Evolutionary conservation across 1,140 invertebrate species (phyloP).

Genomic region (Drosophila repletoides): DNA sequence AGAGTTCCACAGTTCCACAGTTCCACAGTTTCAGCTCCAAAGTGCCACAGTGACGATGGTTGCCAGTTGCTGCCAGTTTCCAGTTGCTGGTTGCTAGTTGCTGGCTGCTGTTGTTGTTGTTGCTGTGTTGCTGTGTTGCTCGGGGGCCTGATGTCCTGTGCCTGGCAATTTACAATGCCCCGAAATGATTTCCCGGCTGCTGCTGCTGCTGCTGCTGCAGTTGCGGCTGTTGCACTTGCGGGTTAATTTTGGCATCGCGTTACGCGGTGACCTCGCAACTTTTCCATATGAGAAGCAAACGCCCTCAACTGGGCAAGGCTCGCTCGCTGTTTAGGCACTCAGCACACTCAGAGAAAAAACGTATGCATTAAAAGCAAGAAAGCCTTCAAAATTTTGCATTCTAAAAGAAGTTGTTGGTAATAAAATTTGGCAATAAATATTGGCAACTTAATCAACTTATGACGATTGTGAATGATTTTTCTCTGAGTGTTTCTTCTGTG

Average conservation of each 20-base stretch:
- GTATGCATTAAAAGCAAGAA: too few relatives aligned
- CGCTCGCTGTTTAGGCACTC: constrained; percentile 31
- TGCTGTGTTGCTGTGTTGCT: constrained; percentile 2
- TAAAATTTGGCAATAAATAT: too few relatives aligned
- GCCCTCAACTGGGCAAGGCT: constrained; percentile 18
- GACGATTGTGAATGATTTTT: too few relatives aligned
- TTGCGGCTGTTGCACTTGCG: constrained; percentile 42
- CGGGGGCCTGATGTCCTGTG: constrained; percentile 44
- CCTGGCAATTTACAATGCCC: constrained; percentile 53
- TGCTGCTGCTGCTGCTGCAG: too few relatives aligned
- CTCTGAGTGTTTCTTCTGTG: background rate
- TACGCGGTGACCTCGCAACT: constrained; percentile 44
- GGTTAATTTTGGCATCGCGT: constrained; percentile 70
- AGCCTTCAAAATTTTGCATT: too few relatives aligned
- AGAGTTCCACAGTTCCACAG: too few relatives aligned
- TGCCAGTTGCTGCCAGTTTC: background rate
- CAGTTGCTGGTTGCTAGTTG: background rate
- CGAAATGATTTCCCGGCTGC: constrained; percentile 36
- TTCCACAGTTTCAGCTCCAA: too few relatives aligned
- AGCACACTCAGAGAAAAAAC: too few relatives aligned
- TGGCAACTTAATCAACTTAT: too few relatives aligned
- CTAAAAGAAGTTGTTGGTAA: too few relatives aligned
- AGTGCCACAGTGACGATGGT: constrained; percentile 33
- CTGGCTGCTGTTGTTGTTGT: constrained; percentile 2
- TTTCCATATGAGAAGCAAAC: constrained; percentile 45